Evolutionary conservation across 2,888 invertebrate species (phyloP).

Genomic region (Allolobophora icterica): DNA sequence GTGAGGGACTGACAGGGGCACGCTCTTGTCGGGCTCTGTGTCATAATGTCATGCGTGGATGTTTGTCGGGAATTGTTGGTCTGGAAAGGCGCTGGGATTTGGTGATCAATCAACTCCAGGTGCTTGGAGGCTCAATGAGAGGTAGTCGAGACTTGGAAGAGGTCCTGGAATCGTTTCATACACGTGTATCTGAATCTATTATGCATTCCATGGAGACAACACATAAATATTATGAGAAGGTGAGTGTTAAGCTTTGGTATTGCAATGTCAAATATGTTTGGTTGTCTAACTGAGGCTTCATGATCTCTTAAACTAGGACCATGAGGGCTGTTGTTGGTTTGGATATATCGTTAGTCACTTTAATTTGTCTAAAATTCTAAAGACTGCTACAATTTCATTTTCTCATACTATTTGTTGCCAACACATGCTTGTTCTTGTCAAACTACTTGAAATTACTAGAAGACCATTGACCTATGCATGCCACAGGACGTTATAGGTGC

Average conservation of each 20-base stretch:
- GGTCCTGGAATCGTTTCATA: conserved; percentile 52
- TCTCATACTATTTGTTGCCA: no score
- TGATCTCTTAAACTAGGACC: no score
- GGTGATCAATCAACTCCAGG: conserved; percentile 52
- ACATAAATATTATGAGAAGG: conserved; percentile 29
- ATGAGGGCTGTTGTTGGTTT: no score
- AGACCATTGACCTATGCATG: no score
- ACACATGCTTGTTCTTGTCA: no score
- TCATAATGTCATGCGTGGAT: conserved; percentile 59
- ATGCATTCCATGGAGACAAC: conserved; percentile 55
- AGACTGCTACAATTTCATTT: no score
- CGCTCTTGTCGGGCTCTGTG: conserved; percentile 59
- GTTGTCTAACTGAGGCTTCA: no score
- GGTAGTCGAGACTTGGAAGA: conserved; percentile 54
- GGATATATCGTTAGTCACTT: no score
- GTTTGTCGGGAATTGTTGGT: conserved; percentile 56
- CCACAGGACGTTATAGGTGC: no score
- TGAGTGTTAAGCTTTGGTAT: neutral
- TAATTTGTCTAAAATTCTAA: no score
- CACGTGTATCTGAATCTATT: conserved; percentile 55
- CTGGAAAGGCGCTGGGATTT: conserved; percentile 57
- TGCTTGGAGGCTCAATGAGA: conserved; percentile 52
- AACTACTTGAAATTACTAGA: no score
- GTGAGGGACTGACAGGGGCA: conserved; percentile 51
- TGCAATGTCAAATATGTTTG: neutral